These are phyloP conservation scores for Pogonus chalceus DNA, from an alignment of 1,140 invertebrate genomes.

Conservation along the genomic window DNA sequence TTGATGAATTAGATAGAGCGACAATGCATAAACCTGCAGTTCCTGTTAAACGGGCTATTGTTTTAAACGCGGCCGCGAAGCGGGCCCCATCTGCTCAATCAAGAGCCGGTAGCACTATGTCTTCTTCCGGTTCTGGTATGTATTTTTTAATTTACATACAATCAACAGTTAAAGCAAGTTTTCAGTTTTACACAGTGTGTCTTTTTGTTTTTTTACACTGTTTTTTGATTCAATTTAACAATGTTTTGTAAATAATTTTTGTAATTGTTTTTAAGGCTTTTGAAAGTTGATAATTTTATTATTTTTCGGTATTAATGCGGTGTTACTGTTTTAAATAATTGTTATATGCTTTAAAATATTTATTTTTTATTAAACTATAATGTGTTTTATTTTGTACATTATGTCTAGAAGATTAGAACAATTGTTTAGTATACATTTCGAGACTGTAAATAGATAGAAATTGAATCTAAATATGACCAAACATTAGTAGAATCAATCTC, in stretches of 20 bases:
- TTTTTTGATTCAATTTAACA: neutral
- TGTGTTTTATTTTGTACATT: too few relatives aligned
- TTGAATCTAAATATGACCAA: too few relatives aligned
- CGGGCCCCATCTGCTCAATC: constrained; percentile 12
- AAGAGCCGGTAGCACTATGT: neutral
- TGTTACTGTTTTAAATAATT: too few relatives aligned
- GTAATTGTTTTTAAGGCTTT: constrained; percentile 6
- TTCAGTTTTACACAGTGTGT: neutral
- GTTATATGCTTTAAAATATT: too few relatives aligned
- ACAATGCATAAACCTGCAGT: constrained; percentile 28
- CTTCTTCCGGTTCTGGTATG: neutral
- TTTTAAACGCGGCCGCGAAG: constrained; percentile 27
- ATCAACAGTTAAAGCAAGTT: neutral
- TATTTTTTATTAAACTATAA: too few relatives aligned
- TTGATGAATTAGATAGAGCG: constrained; percentile 34
- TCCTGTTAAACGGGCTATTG: constrained; percentile 29
- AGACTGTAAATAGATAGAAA: too few relatives aligned
- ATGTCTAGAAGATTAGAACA: too few relatives aligned
- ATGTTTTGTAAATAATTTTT: neutral
- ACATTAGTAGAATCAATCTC: too few relatives aligned
- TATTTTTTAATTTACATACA: neutral
- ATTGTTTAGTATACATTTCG: too few relatives aligned
- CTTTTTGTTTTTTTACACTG: too few relatives aligned
- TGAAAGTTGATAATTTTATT: constrained; percentile 7
- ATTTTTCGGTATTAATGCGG: constrained; percentile 6